These are phyloP conservation scores for Heterohyrax brucei DNA, from an alignment of 2,797 vertebrate genomes.

Conservation along the genomic window DNA sequence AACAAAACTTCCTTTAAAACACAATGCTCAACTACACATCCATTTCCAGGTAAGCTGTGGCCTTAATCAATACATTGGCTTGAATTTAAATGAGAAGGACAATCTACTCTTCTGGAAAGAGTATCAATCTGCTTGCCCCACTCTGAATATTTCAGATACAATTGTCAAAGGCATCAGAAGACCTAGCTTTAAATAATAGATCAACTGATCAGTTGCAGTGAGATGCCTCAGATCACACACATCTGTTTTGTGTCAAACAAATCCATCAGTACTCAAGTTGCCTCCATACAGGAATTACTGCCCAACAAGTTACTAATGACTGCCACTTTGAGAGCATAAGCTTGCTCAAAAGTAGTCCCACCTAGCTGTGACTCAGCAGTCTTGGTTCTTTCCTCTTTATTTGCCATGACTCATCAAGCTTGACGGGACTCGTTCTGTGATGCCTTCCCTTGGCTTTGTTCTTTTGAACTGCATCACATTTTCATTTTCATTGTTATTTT, in stretches of 20 bases:
- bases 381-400: conserved; percentile 52
- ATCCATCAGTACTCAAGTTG: conserved; percentile 46
- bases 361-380: conserved; percentile 67
- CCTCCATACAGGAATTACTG: conserved; percentile 58
- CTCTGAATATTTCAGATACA: conserved; percentile 46
- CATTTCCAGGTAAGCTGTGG: conserved; percentile 64
- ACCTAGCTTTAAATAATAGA: conserved; percentile 66
- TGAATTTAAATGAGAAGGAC: conserved; percentile 72
- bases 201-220: conserved; percentile 47
- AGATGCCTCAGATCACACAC: conserved; percentile 41
- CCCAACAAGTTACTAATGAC: conserved; percentile 71
- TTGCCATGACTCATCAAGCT: conserved; percentile 71
- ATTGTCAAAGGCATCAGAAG: conserved; percentile 35
- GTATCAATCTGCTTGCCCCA: conserved; percentile 37
- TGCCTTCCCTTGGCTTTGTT: conserved; percentile 65
- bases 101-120: conserved; percentile 46
- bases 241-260: conserved; percentile 63
- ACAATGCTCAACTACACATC: not conserved
- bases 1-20: conserved; percentile 49
- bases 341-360: not conserved
- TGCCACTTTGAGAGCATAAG: conserved; percentile 73
- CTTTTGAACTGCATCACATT: conserved; percentile 11
- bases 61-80: conserved; percentile 59
- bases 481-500: conserved; percentile 60
- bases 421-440: conserved; percentile 7